A percentile compares a stretch with the other conserved stretches of the same genome.
Conservation (phyloP, 2,113 vertebrate species). For the Eubucco bourcierii region DNA sequence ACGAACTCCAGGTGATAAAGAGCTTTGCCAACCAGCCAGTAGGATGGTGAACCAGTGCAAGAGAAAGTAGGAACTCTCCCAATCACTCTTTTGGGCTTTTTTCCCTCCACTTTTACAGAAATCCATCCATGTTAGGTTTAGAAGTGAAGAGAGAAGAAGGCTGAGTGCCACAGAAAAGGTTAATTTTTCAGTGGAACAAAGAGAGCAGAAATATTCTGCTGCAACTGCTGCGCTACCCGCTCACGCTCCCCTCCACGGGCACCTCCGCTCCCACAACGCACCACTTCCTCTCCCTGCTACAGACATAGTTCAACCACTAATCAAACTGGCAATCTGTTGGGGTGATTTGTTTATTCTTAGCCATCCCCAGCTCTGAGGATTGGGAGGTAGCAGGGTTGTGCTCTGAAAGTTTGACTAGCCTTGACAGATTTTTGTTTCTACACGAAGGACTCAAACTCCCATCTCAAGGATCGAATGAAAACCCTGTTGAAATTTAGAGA, state of each 20-base stretch:
- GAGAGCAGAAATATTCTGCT: background rate
- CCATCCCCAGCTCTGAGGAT: background rate
- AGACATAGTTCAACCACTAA: slow-evolving; percentile 22
- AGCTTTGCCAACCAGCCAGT: background rate
- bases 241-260: background rate
- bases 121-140: rapidly evolving
- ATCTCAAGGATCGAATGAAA: background rate
- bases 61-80: background rate
- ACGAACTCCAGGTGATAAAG: background rate
- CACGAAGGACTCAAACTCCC: background rate
- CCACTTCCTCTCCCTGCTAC: background rate
- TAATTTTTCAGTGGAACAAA: slow-evolving; percentile 22
- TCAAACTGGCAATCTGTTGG: slow-evolving; percentile 45
- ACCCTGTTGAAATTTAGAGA: background rate
- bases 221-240: background rate
- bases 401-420: background rate
- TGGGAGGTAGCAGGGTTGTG: background rate
- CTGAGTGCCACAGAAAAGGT: background rate
- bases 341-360: slow-evolving; percentile 46
- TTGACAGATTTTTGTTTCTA: slow-evolving; percentile 9
- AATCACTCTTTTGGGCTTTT: rapidly evolving
- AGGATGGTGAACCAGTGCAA: background rate
- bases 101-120: background rate
- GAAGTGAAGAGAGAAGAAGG: background rate
- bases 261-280: background rate